phyloP scores from a whole-genome alignment of 1,140 invertebrate species.

The Cryptotermes secundus region DNA sequence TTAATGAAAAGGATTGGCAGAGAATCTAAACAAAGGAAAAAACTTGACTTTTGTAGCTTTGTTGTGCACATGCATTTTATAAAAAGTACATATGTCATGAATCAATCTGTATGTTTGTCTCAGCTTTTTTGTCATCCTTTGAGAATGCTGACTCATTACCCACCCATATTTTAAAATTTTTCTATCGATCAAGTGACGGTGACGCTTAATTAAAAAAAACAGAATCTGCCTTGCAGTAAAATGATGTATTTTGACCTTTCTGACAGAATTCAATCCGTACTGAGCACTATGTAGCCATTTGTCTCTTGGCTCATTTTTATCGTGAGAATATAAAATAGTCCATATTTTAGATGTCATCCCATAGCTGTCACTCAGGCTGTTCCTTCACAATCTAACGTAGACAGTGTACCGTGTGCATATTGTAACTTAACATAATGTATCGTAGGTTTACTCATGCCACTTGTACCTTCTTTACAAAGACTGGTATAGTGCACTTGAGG shows the following conservation, averaged over 20 bases:
- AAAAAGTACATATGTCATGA: conserved; percentile 31
- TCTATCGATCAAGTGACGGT: neutral
- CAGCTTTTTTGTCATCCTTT: conserved; percentile 25
- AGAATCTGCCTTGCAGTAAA: conserved; percentile 27
- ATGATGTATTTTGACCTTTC: conserved; percentile 8
- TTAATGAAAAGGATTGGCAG: conserved; percentile 31
- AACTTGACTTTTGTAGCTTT: conserved; percentile 34
- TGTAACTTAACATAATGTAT: conserved; percentile 10
- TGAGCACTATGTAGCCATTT: neutral
- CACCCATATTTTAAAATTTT: conserved; percentile 24
- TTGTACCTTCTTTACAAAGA: conserved; percentile 33
- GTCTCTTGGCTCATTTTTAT: conserved; percentile 20
- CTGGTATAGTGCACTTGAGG: conserved; percentile 34
- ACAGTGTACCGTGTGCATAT: neutral
- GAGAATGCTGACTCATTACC: conserved; percentile 21
- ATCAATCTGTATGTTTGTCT: conserved; percentile 25
- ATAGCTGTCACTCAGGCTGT: conserved; percentile 25
- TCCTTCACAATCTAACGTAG: conserved; percentile 11
- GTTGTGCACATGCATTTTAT: conserved; percentile 34
- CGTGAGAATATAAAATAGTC: conserved; percentile 22
- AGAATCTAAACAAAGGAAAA: conserved; percentile 26
- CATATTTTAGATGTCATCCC: conserved; percentile 29
- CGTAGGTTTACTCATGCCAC: conserved; percentile 23
- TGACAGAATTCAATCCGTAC: conserved; percentile 12
- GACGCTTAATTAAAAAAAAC: conserved; percentile 24